These are phyloP conservation scores for Drosophila anomelani DNA, from an alignment of 2,888 invertebrate genomes.

Conservation along the genomic window DNA sequence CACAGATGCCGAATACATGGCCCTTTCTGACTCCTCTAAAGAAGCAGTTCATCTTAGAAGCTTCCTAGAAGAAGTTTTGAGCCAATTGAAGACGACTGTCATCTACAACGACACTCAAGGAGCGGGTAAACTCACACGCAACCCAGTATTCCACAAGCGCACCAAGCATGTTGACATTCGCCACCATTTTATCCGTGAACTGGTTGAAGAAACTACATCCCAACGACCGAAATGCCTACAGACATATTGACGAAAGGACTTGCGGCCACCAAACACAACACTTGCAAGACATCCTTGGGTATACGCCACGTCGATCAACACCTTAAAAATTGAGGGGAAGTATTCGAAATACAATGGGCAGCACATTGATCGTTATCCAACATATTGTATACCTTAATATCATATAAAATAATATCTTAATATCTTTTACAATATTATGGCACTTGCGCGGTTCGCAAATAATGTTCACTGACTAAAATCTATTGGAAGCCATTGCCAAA, in stretches of 20 bases:
- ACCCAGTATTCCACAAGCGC: not conserved
- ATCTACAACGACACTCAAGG: not conserved
- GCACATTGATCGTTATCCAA: too few relatives aligned
- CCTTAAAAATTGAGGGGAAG: too few relatives aligned
- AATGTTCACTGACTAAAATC: slow-evolving; percentile 7
- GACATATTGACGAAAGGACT: not conserved
- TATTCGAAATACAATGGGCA: too few relatives aligned
- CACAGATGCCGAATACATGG: not conserved
- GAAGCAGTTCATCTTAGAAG: too few relatives aligned
- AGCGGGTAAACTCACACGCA: not conserved
- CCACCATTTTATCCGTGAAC: not conserved
- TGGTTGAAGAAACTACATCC: not conserved
- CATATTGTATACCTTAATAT: too few relatives aligned
- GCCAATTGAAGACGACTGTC: not conserved
- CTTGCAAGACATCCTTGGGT: too few relatives aligned
- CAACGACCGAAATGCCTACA: not conserved
- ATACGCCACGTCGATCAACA: too few relatives aligned
- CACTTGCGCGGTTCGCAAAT: slow-evolving; percentile 27
- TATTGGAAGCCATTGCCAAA: slow-evolving; percentile 6
- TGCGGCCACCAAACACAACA: too few relatives aligned
- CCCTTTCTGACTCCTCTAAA: too few relatives aligned
- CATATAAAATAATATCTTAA: too few relatives aligned
- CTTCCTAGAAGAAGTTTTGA: too few relatives aligned
- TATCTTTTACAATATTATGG: slow-evolving; percentile 31
- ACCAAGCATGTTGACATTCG: not conserved